Base-by-base conservation (phyloP, 2,797 vertebrate genomes). In the Rhyacichthys aspro region DNA sequence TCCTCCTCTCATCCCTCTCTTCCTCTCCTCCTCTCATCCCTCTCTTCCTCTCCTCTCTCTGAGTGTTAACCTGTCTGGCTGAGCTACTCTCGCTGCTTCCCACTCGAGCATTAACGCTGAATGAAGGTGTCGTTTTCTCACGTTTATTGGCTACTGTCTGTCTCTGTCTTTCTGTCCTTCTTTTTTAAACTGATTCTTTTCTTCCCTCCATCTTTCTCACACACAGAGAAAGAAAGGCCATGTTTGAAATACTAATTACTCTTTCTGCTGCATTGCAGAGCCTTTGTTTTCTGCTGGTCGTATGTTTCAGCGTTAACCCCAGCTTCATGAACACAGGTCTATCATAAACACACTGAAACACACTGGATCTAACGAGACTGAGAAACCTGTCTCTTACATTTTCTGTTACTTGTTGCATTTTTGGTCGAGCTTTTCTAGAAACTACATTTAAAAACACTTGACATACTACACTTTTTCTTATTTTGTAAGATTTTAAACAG, bases 231-330 rank as follows among this genome's bases (percentile, higher is more conserved):
- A 14, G 52, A 64, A 71, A 58, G 69, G 46, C 46, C 56, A 66
- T 76, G 76, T 73, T 70, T 85, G 85, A 76, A 82, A 87, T 79
- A 87, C 86, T 84, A 76, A 88, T 91, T 82, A 76, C 52, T 33
- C 32, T 72, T 77, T 74, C 57, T 88, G 75, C 82, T 89, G 88
- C 87, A 89, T 82, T 89, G 89, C 85, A 74, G 76, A 66, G 64
- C 11, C 67, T 77, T 76, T 80, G 76, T 84, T 86, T 74, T 45
- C 48, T 28, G 50, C 74, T 59, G 66, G 23, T 62, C 43, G 64
- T 41, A 65, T 71, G 58, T 82, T 61, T 63, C 32, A 12, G 14
- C 7, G 39, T 12, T 41, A 41, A 41, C 12, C 11, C 39, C 39
- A 12, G 39, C 39, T 14, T 12, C 7, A 28, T 6, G 2, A 41